Evolutionary conservation across 2,888 invertebrate genomes (phyloP), one percentile per base, ranked within the genome.

Genomic region (Acanthacorydalis orientalis): DNA sequence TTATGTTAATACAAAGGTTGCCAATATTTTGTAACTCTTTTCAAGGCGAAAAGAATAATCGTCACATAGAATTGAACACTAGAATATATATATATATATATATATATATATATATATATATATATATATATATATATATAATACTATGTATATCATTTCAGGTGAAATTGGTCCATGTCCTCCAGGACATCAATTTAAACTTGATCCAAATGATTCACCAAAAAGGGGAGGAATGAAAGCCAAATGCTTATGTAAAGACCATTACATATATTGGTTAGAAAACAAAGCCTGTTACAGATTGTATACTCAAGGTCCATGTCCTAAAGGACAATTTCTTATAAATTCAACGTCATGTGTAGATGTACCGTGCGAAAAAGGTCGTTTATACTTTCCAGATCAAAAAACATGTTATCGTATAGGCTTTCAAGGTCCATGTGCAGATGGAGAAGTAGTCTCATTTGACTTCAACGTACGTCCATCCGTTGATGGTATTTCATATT

Each of bases 251-350:
- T 87, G 86, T 62, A 84, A 83, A 65, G 68, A 74, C 0, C 77
- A 77, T 53, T 78, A 85, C 58, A 69, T 74, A 1, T 65, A 70
- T 1, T 77, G 78, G 68, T 53, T 71, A 60, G n/a, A 57, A 56
- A 73, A 77, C 49, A 78, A 80, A 0, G 67, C 74, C 1, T 89
- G 89, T 61, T 87, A 88, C 63, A 68, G 87, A 12, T 72, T 82
- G 0, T 84, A 81, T 59, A 88, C 89, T 0, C 72, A 79, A 51
- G 89, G 88, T 0, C 88, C 88, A 0, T 89, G 89, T 57, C 70
- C 65, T 0, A 58, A 65, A 12, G 76, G 78, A 31, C 73, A 82
- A 57, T 83, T 86, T 69, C 71, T 86, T 15, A 62, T 78, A 1
- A 77, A 83, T 54, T 72, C 75, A 0, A 81, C 82, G 1, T 67